phyloP scores from a whole-genome alignment of 2,888 invertebrate genomes.

The Notodonta dromedarius region DNA sequence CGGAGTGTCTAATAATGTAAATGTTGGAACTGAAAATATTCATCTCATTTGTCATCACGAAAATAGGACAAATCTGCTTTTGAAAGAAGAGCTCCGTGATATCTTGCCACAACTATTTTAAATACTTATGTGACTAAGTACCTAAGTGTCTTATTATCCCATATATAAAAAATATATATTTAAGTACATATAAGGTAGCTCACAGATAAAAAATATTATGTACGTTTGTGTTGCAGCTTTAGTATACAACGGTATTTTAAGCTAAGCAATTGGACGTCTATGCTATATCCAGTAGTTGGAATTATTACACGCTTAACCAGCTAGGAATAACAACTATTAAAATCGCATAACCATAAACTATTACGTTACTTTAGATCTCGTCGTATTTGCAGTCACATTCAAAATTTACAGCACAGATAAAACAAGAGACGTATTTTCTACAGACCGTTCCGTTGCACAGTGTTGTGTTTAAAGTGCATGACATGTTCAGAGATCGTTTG shows the following conservation, averaged over 20 bases:
- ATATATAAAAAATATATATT: no score
- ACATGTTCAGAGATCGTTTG: constrained; percentile 55
- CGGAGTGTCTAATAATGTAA: constrained; percentile 13
- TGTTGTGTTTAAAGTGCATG: constrained; percentile 33
- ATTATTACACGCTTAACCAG: not conserved
- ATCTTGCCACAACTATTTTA: no score
- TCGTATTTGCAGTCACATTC: not conserved
- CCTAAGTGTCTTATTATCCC: no score
- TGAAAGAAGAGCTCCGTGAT: no score
- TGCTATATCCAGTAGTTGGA: not conserved
- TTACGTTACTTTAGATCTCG: not conserved
- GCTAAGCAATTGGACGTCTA: no score
- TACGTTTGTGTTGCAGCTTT: no score
- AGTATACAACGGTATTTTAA: no score
- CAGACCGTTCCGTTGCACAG: not conserved
- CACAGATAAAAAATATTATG: no score
- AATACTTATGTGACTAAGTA: no score
- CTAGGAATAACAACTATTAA: not conserved
- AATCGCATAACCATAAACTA: not conserved
- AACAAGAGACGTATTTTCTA: not conserved
- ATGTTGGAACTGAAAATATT: constrained; percentile 7
- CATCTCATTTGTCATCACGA: constrained; percentile 1
- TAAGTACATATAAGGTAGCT: no score
- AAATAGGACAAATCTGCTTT: not conserved
- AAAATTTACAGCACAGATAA: not conserved